Evolutionary conservation across 1,140 invertebrate genomes (phyloP).

Genomic region (Metopolophium dirhodum): DNA sequence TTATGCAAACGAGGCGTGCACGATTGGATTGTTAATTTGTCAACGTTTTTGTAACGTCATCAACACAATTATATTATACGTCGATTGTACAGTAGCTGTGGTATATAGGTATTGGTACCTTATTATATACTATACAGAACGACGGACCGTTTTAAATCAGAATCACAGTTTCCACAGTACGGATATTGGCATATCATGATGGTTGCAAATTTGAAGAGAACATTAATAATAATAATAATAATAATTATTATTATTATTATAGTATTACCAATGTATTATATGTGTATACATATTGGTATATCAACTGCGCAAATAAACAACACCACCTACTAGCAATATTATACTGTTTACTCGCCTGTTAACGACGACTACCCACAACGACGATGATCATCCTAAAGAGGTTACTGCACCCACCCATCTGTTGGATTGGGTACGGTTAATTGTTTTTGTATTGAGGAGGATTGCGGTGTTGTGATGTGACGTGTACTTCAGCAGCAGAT

Average conservation of each 20-base stretch:
- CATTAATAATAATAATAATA: too few relatives aligned
- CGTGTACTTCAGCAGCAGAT: not conserved
- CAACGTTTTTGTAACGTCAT: not conserved
- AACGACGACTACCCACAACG: not conserved
- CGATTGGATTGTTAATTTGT: constrained; percentile 7
- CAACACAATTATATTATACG: not conserved
- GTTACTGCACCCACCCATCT: not conserved
- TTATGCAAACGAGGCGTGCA: constrained; percentile 15
- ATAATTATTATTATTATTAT: too few relatives aligned
- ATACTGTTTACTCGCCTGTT: not conserved
- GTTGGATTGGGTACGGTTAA: not conserved
- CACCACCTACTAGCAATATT: not conserved
- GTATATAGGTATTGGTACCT: too few relatives aligned
- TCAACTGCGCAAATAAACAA: not conserved
- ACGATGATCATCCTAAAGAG: not conserved
- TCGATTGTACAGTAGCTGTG: too few relatives aligned
- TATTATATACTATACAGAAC: too few relatives aligned
- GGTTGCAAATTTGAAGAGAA: not conserved
- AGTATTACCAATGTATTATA: too few relatives aligned
- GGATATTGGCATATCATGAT: not conserved
- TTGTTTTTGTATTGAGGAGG: not conserved
- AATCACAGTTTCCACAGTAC: not conserved
- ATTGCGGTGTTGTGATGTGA: not conserved
- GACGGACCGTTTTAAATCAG: not conserved
- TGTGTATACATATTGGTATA: not conserved